phyloP scores from a whole-genome alignment of 92 coral and sea anemone species.

The Zoanthus sociatus region DNA sequence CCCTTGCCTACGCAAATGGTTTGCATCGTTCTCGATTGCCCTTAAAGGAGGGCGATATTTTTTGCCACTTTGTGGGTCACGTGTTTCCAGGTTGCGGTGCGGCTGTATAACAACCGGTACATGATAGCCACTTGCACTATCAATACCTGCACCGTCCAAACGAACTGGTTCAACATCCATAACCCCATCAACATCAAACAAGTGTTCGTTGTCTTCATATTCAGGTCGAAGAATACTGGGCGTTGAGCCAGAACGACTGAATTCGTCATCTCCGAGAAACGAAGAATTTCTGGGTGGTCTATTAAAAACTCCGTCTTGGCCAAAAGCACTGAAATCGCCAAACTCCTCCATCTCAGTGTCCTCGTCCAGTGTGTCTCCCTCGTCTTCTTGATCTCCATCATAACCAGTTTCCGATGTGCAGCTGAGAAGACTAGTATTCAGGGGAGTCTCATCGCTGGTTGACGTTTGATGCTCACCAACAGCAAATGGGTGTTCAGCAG shows the following conservation, averaged over 20 bases:
- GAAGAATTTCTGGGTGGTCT: conserved; percentile 80
- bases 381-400: conserved; percentile 97
- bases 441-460: conserved; percentile 41
- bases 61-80: neutral
- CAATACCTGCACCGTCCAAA: conserved; percentile 68
- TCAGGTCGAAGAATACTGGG: conserved; percentile 80
- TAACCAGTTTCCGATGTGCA: conserved; percentile 91
- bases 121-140: conserved; percentile 67
- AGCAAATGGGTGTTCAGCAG: conserved; percentile 21
- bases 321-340: conserved; percentile 55
- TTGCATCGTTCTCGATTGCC: conserved; percentile 25
- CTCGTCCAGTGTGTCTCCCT: conserved; percentile 75
- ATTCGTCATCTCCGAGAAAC: conserved; percentile 73
- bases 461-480: conserved; percentile 18
- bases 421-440: conserved; percentile 67
- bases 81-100: neutral
- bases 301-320: conserved; percentile 70
- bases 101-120: conserved; percentile 69
- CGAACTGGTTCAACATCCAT: conserved; percentile 73
- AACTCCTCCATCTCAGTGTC: conserved; percentile 69
- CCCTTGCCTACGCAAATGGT: conserved; percentile 13
- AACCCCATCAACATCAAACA: conserved; percentile 52
- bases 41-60: conserved; percentile 26
- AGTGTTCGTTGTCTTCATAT: conserved; percentile 54
- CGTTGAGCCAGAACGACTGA: conserved; percentile 78